Conservation (phyloP, 35 echinoderm and acorn worm genomes). For the Stichopus chloronotus region DNA sequence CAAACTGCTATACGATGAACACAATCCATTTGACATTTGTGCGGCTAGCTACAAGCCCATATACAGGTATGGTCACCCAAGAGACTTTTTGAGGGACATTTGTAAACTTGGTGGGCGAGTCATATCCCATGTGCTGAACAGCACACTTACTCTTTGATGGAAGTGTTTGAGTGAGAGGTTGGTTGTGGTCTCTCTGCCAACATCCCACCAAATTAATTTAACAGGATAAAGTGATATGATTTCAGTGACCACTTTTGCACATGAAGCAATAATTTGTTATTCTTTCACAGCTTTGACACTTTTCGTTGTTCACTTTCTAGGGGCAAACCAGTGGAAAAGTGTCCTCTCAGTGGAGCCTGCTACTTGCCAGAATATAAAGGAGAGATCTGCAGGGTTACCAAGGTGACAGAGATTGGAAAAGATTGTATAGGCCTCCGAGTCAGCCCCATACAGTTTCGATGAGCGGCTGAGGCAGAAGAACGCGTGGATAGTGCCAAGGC, state of each 20-base stretch:
- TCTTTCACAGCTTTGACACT: background rate
- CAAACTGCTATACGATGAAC: constrained; percentile 98
- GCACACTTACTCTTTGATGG: too few species aligned
- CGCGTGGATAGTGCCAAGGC: too few species aligned
- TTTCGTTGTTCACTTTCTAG: constrained; percentile 64
- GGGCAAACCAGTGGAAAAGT: constrained; percentile 99
- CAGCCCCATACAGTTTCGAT: constrained; percentile 80
- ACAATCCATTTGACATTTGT: constrained; percentile 99
- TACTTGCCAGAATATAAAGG: constrained; percentile 96
- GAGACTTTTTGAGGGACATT: background rate
- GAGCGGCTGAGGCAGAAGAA: background rate
- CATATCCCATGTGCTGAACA: background rate
- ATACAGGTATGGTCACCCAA: constrained; percentile 75
- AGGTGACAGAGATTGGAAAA: constrained; percentile 89
- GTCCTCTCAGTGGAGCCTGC: constrained; percentile 90
- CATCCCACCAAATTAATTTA: too few species aligned
- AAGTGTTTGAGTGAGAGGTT: too few species aligned
- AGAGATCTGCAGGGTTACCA: constrained; percentile 84
- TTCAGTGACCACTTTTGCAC: too few species aligned
- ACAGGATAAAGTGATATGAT: too few species aligned
- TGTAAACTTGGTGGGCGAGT: background rate
- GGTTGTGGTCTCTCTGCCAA: too few species aligned
- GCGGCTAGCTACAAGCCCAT: constrained; percentile 92
- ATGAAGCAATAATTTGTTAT: too few species aligned
- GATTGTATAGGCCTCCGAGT: constrained; percentile 91